Base-by-base conservation (phyloP, 2,113 vertebrate genomes). In the Calypte anna region DNA sequence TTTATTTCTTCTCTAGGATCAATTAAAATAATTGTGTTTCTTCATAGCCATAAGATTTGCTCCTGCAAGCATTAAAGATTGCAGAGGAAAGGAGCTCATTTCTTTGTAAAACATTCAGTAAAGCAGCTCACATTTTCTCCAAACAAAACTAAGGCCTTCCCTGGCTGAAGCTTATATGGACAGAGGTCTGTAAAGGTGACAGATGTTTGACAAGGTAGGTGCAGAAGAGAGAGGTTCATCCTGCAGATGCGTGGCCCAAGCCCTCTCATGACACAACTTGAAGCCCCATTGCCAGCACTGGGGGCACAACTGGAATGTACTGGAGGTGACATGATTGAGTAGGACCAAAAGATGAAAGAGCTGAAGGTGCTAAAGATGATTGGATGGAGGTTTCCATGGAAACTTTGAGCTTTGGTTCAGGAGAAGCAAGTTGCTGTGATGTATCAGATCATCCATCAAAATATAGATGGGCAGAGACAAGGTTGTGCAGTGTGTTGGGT, bases 181-280 rank as follows among this genome's bases (percentile, higher is more conserved):
- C 14, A 46, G n/a, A 74, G 12, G 9, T 63, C n/a, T 33, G 21
- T 31, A 31, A 33, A 38, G 25, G 8, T 19, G 19, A 14, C 33
- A 15, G 16, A 4, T 9, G 2, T 30, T 64, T 88, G 27, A 18
- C 3, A 10, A 81, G 22, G 27, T 5, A 61, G 59, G 48, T 21
- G 6, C 54, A 63, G 1, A 2, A 27, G 7, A 20, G 0, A 18
- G 38, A 79, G 17, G 6, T 28, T 31, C 3, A 1, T 14, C 14
- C 50, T 44, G 61, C 58, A 85, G 50, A 20, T 17, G 9, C 1
- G 1, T 6, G 44, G 19, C 33, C 70, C 53, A 68, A 58, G 46
- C 3, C 13, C 33, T 82, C 61, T 11, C 3, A 13, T 5, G 51
- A 51, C 21, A 17, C 28, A 9, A 3, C 12, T 76, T 33, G 50